phyloP scores from a whole-genome alignment of 2,797 vertebrate genomes.

The Cossypha heuglini region DNA sequence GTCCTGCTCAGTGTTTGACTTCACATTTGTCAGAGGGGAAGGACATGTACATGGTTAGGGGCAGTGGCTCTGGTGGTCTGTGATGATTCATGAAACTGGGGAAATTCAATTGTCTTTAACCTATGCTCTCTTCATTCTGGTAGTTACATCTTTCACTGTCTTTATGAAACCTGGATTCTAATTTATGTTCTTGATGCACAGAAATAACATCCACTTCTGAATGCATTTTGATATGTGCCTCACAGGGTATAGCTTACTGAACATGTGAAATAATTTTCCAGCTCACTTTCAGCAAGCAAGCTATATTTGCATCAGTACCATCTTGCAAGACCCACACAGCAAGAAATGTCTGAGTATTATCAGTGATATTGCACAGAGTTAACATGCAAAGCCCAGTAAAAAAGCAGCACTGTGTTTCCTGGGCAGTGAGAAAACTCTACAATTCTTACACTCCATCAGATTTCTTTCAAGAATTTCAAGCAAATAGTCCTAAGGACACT shows the following conservation, averaged over 20 bases:
- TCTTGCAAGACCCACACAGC: constrained; percentile 43
- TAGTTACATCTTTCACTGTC: not conserved
- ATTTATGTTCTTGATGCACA: not conserved
- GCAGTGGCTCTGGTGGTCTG: not conserved
- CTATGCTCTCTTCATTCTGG: not conserved
- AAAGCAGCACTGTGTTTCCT: not conserved
- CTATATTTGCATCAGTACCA: constrained; percentile 37
- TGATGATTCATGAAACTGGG: not conserved
- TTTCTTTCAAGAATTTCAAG: not conserved
- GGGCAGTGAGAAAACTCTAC: not conserved
- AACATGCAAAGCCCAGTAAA: not conserved
- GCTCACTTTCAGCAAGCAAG: not conserved
- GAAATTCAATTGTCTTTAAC: not conserved
- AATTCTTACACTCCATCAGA: not conserved
- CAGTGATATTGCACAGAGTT: not conserved
- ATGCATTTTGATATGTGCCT: not conserved
- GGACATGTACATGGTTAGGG: too few species aligned
- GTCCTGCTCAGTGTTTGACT: not conserved
- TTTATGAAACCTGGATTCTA: not conserved
- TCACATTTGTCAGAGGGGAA: not conserved
- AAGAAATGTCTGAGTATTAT: not conserved
- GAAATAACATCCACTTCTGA: constrained; percentile 21
- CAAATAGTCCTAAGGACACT: not conserved
- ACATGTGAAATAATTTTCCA: not conserved
- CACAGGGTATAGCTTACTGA: not conserved